Evolutionary conservation across 2,113 vertebrate species (phyloP).

Genomic region (Scatophagus argus): DNA sequence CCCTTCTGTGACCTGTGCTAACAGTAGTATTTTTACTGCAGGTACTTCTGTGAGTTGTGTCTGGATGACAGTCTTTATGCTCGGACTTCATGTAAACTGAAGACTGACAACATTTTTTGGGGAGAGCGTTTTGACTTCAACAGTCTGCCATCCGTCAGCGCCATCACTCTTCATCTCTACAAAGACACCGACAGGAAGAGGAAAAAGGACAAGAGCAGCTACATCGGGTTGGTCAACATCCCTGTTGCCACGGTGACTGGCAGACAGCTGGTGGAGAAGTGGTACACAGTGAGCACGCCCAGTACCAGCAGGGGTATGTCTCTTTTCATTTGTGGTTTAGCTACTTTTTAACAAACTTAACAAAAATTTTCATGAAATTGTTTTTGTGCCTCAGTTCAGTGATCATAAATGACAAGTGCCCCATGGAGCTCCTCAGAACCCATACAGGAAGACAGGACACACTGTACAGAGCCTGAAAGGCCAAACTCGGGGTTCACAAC

Average conservation of each 20-base stretch:
- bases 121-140: slow-evolving; percentile 98
- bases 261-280: slow-evolving; percentile 96
- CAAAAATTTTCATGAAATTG: no score
- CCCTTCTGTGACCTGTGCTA: slow-evolving; percentile 96
- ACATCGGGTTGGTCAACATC: slow-evolving; percentile 94
- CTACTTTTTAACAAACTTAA: no score
- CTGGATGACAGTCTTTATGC: slow-evolving; percentile 96
- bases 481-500: no score
- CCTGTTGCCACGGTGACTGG: slow-evolving; percentile 88
- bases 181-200: slow-evolving; percentile 98
- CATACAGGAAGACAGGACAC: no score
- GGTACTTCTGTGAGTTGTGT: slow-evolving; percentile 95
- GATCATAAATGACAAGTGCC: no score
- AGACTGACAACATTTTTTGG: slow-evolving; percentile 98
- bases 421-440: no score
- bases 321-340: no score
- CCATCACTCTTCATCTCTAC: slow-evolving; percentile 94
- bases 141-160: slow-evolving; percentile 90
- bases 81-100: slow-evolving; percentile 97
- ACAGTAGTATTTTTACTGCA: slow-evolving; percentile 20
- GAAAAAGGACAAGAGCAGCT: slow-evolving; percentile 98
- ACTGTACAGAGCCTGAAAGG: no score
- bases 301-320: slow-evolving; percentile 80
- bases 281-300: slow-evolving; percentile 94
- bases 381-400: no score